Evolutionary conservation across 2,797 vertebrate genomes (phyloP).

Genomic region (Myotis findleyi): DNA sequence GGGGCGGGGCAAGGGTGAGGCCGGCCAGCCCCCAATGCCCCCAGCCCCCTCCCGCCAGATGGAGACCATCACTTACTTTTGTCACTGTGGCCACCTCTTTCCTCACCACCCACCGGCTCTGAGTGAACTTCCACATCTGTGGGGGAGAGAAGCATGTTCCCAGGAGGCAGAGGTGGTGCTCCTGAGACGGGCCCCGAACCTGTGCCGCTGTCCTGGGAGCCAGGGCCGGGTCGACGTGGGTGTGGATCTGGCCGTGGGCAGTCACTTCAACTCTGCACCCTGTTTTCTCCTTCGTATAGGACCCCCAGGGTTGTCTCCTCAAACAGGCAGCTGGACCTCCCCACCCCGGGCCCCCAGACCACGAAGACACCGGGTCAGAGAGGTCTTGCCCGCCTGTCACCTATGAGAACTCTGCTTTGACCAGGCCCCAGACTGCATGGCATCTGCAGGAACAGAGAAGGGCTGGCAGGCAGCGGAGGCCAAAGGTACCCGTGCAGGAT

Average conservation of each 20-base stretch:
- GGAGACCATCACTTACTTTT: conserved; percentile 90
- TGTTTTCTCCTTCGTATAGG: not conserved
- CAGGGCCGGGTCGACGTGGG: not conserved
- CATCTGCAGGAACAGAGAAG: not conserved
- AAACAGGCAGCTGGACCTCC: too few relatives aligned
- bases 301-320: not conserved
- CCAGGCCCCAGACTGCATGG: not conserved
- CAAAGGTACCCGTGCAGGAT: not conserved
- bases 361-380: not conserved
- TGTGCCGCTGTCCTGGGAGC: rapidly evolving
- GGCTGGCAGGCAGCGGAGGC: not conserved
- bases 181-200: not conserved
- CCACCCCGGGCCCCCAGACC: not conserved
- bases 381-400: not conserved
- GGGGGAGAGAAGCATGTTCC: conserved; percentile 32
- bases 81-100: conserved; percentile 95
- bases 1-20: not conserved
- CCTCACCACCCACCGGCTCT: conserved; percentile 95
- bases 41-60: rapidly evolving
- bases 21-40: rapidly evolving
- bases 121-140: conserved; percentile 99
- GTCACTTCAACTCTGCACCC: not conserved
- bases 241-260: not conserved
- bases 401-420: rapidly evolving
- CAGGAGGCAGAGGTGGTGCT: rapidly evolving